A percentile compares a stretch with the other conserved stretches of the same genome.
Evolutionary conservation across 2,888 invertebrate genomes (phyloP).

Genomic region (Macropis europaea): DNA sequence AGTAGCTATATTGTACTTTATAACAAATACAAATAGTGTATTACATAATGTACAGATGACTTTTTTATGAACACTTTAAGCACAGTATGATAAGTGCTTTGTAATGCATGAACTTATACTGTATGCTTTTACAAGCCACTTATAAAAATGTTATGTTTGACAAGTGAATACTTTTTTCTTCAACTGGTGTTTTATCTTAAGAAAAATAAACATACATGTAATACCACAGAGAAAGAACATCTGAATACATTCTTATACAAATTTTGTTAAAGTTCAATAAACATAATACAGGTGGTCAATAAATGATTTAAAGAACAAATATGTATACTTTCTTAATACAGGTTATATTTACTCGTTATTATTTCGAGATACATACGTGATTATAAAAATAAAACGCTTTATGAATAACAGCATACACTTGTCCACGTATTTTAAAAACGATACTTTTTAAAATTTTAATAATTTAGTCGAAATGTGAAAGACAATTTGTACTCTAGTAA

Average conservation of each 20-base stretch:
- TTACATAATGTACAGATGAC: background rate
- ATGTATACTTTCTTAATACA: constrained; percentile 9
- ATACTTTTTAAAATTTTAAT: constrained; percentile 22
- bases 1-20: no score
- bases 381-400: constrained; percentile 55
- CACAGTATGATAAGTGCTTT: constrained; percentile 1
- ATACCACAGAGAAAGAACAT: constrained; percentile 29
- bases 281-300: background rate
- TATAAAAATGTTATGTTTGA: background rate
- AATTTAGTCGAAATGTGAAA: constrained; percentile 37
- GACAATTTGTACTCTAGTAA: constrained; percentile 54
- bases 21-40: background rate
- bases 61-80: background rate
- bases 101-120: background rate
- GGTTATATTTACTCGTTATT: constrained; percentile 31
- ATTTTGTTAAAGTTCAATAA: background rate
- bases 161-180: background rate
- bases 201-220: background rate
- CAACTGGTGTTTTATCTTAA: background rate
- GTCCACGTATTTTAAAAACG: constrained; percentile 16
- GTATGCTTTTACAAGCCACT: constrained; percentile 1
- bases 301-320: background rate
- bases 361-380: constrained; percentile 27
- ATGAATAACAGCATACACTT: constrained; percentile 32
- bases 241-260: constrained; percentile 9